Conservation (phyloP, 2,888 invertebrate species). For the Nomada goodeniana region DNA sequence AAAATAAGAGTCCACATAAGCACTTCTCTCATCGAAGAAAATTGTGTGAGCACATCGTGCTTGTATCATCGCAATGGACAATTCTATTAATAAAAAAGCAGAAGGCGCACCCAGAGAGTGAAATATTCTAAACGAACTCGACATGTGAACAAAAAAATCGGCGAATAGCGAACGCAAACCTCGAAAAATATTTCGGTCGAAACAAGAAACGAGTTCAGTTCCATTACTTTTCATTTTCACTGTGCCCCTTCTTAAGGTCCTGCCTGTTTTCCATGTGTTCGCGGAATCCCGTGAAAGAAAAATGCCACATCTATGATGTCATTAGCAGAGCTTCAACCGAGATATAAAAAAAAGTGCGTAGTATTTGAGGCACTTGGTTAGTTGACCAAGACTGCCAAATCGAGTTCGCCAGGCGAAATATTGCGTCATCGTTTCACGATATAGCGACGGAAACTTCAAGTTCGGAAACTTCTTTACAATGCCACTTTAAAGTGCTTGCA, state of each 20-base stretch:
- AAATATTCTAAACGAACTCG: neutral
- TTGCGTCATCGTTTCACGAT: neutral
- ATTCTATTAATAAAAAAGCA: slow-evolving; percentile 21
- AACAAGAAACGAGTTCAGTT: slow-evolving; percentile 13
- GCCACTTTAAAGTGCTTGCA: slow-evolving; percentile 10
- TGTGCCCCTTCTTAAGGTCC: slow-evolving; percentile 4
- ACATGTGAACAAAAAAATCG: neutral
- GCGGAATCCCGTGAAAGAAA: slow-evolving; percentile 5
- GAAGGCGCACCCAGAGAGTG: neutral
- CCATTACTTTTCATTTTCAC: neutral
- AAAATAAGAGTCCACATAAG: slow-evolving; percentile 12
- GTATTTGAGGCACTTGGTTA: slow-evolving; percentile 9
- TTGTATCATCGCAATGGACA: neutral
- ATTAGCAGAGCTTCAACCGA: neutral
- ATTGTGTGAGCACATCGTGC: neutral
- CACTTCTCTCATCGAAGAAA: slow-evolving; percentile 1
- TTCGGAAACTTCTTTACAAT: slow-evolving; percentile 19
- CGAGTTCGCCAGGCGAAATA: neutral
- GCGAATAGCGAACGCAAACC: neutral
- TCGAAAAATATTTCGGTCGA: neutral
- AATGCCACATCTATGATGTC: slow-evolving; percentile 1
- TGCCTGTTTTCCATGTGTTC: slow-evolving; percentile 16
- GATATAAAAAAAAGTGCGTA: slow-evolving; percentile 16
- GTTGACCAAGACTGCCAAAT: slow-evolving; percentile 17
- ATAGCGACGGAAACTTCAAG: neutral